phyloP scores from a whole-genome alignment of 2,888 invertebrate species.

The Clunio marinus region DNA sequence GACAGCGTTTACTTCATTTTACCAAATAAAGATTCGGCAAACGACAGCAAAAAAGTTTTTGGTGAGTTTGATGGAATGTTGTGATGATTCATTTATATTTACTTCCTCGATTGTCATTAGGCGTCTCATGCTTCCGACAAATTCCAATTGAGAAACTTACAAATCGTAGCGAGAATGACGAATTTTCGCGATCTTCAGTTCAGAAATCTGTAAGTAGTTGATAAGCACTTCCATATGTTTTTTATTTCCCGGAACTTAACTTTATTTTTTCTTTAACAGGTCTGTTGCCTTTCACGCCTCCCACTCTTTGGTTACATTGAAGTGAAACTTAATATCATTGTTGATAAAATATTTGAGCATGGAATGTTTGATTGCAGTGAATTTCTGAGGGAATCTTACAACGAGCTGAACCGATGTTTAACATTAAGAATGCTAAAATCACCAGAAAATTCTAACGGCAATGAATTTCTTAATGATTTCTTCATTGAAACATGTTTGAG shows the following conservation, averaged over 20 bases:
- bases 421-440: background rate
- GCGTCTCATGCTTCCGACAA: slow-evolving; percentile 26
- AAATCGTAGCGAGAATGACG: slow-evolving; percentile 26
- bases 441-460: background rate
- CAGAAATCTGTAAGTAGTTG: slow-evolving; percentile 22
- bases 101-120: too few species aligned
- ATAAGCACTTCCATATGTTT: too few species aligned
- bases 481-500: slow-evolving; percentile 25
- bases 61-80: too few species aligned
- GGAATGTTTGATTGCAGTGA: slow-evolving; percentile 16
- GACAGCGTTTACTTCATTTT: slow-evolving; percentile 1
- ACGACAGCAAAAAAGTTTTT: background rate
- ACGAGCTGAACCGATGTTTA: slow-evolving; percentile 26
- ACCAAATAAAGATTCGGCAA: background rate
- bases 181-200: slow-evolving; percentile 24
- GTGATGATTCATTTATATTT: too few species aligned
- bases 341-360: slow-evolving; percentile 27
- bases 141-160: background rate
- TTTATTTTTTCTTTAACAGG: too few species aligned
- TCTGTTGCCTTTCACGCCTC: slow-evolving; percentile 12
- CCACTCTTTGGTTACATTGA: slow-evolving; percentile 31
- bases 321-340: slow-evolving; percentile 2
- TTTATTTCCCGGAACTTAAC: too few species aligned
- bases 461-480: background rate
- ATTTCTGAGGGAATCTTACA: background rate